phyloP scores from a whole-genome alignment of 2,888 invertebrate species.

The Hypena proboscidalis region DNA sequence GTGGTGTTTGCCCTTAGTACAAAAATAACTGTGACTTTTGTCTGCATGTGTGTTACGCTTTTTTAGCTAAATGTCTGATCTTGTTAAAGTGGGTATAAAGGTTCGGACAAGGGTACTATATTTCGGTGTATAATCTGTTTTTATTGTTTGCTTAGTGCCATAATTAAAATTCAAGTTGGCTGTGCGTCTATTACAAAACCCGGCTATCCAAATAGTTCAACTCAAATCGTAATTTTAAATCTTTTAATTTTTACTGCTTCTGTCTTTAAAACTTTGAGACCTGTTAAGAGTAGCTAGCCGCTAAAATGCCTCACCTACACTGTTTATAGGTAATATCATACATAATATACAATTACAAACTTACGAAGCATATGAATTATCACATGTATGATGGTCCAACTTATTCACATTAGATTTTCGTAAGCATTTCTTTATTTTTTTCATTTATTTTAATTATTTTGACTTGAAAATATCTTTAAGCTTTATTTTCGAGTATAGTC shows the following conservation, averaged over 20 bases:
- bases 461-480: conserved; percentile 22
- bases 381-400: conserved; percentile 62
- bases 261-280: conserved; percentile 1
- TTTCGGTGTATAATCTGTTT: too few species aligned
- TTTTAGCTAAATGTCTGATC: too few species aligned
- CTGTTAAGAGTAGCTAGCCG: conserved; percentile 8
- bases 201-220: too few species aligned
- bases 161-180: too few species aligned
- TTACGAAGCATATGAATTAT: conserved; percentile 59
- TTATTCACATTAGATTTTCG: conserved; percentile 40
- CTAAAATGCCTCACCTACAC: conserved; percentile 9
- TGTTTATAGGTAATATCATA: conserved; percentile 15
- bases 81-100: too few species aligned
- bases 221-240: too few species aligned
- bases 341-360: conserved; percentile 44
- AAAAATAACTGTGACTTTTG: too few species aligned
- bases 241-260: not conserved
- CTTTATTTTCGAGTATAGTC: conserved; percentile 18
- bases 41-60: too few species aligned
- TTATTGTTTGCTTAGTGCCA: too few species aligned
- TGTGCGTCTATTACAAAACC: too few species aligned
- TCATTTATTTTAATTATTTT: conserved; percentile 8
- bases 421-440: conserved; percentile 24
- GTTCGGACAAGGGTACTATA: too few species aligned
- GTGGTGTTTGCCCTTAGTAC: too few species aligned